Base-by-base conservation (phyloP, 2,113 vertebrate genomes). In the Apaloderma vittatum region DNA sequence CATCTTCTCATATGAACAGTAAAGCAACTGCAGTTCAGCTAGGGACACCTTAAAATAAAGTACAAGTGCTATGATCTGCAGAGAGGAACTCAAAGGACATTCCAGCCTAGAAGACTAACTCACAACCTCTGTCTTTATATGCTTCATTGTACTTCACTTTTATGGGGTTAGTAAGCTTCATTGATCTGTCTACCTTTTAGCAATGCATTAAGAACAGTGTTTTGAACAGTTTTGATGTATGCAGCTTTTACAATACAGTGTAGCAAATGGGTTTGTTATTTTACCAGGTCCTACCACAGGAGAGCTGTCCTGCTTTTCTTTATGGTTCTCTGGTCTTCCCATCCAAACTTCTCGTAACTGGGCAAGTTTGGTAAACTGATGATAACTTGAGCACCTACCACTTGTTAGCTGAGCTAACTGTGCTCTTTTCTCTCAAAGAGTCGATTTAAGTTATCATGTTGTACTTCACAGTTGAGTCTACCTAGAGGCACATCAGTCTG, bases 181-280 rank as follows among this genome's bases (percentile, higher is more conserved):
- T 92, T 58, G 90, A 90, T 92, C 71, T 82, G 29, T 77, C 88
- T 92, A 43, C 75, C 67, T 93, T 93, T 94, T 68, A 94, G 32
- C 59, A 84, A 51, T 17, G 68, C 87, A 59, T 88, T 95, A 92
- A 88, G 81, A 54, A 76, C 67, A 62, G 68, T 77, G 75, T 80
- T 95, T 84, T 74, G 59, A 92, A 68, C 30, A 32, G 32, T 77
- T 80, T 77, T 73, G 55, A 88, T 88, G 49, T 66, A 73, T 49
- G 58, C 72, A 86, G 59, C 32, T 92, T 59, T 88, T 83, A 73
- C 23, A 79, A 12, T 24, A 79, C 8, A 45, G 40, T 30, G 52
- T 40, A 61, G 62, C 30, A 68, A 15, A 16, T 78, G 74, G 85
- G n/a, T 30, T 78, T 81, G 74, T 52, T 49, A 8, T 76, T 88